Evolutionary conservation across 2,797 vertebrate genomes (phyloP).

Genomic region (Pipistrellus pygmaeus): DNA sequence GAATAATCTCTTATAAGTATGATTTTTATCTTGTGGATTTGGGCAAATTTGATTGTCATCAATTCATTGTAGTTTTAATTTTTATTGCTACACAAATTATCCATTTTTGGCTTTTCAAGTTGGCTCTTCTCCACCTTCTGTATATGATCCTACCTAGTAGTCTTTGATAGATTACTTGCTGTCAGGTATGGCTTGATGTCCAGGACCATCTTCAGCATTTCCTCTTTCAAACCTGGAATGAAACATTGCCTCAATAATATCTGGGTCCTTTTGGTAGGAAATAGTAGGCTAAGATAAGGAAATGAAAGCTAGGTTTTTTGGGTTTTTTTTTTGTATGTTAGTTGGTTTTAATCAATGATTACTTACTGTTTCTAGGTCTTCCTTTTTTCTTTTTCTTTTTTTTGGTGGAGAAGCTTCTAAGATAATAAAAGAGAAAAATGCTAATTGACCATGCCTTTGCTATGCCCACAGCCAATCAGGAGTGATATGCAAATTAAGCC

Average conservation of each 20-base stretch:
- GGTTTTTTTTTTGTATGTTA: background rate
- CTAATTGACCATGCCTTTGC: no score
- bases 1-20: background rate
- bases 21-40: background rate
- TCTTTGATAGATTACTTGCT: background rate
- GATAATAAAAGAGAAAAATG: no score
- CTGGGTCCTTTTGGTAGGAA: background rate
- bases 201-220: background rate
- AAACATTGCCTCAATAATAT: background rate
- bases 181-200: background rate
- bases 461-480: no score
- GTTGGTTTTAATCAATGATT: background rate
- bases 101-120: background rate
- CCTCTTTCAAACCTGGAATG: background rate
- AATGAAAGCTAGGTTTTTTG: background rate
- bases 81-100: background rate
- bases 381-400: background rate
- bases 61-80: background rate
- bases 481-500: no score
- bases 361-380: background rate
- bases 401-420: background rate
- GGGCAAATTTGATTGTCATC: background rate
- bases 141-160: background rate
- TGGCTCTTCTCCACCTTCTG: background rate
- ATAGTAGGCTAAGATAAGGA: background rate